Percentiles rank a stretch among this genome's conserved stretches.
phyloP scores from a whole-genome alignment of 2,113 vertebrate species.

The Chitala chitala region DNA sequence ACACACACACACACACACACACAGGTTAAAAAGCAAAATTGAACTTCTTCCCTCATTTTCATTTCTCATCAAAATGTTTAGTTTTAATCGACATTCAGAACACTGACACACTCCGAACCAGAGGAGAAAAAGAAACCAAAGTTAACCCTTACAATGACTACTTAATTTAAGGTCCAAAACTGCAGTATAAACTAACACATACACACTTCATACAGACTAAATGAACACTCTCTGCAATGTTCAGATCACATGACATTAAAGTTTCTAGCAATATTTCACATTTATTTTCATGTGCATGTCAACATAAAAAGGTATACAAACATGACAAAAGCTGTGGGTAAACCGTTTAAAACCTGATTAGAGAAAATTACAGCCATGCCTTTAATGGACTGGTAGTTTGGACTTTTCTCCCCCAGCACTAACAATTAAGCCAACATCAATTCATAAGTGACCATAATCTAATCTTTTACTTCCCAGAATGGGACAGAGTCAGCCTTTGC shows the following conservation, averaged over 20 bases:
- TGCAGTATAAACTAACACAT: not conserved
- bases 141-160: too few relatives aligned
- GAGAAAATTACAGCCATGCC: constrained; percentile 23
- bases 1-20: too few relatives aligned
- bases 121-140: too few relatives aligned
- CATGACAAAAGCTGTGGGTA: constrained; percentile 19
- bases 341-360: constrained; percentile 31
- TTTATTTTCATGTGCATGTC: constrained; percentile 18
- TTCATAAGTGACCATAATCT: constrained; percentile 37
- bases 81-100: too few relatives aligned
- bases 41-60: too few relatives aligned
- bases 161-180: too few relatives aligned
- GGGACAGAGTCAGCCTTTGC: not conserved
- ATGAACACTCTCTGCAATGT: constrained; percentile 20
- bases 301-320: constrained; percentile 25
- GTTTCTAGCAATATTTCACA: constrained; percentile 20
- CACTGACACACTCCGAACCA: too few relatives aligned
- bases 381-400: constrained; percentile 16
- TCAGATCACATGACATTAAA: constrained; percentile 26
- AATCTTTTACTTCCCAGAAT: constrained; percentile 29
- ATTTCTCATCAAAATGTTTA: too few relatives aligned
- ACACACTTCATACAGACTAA: not conserved
- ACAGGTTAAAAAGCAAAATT: too few relatives aligned
- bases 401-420: constrained; percentile 8
- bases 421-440: constrained; percentile 31